Base-by-base conservation (phyloP, 2,113 vertebrate species). In the Poecile atricapillus region DNA sequence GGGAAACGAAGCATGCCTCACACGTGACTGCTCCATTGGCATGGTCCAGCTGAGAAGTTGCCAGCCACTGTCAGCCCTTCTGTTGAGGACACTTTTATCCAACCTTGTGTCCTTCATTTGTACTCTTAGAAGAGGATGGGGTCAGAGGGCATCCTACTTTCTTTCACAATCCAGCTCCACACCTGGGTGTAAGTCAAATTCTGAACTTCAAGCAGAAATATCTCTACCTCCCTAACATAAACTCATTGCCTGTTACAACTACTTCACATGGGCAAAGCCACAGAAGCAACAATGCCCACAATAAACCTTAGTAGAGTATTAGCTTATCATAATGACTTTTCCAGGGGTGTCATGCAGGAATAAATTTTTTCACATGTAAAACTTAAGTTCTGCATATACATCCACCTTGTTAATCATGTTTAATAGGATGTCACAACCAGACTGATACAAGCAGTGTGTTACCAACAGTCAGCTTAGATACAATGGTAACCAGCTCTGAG, bases 61-160 rank as follows among this genome's bases (percentile, higher is more conserved):
- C 78, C 90, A 95, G 70, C 24, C 78, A 35, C 77, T 87, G 53
- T 13, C 84, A 91, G 65, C 39, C 90, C 93, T 96, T 91, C 92
- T 96, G 90, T 5, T 89, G 69, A 68, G 60, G 60, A 87, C 33
- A 47, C 44, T 94, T 83, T 63, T 63, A 68, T 75, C 39, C 84
- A 89, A 3, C 5, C 19, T 64, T 39, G 25, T 33, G 47, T 71
- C 77, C 77, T 95, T 47, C 39, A 27, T 71, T 87, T 73, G 44
- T 75, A 35, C 47, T 89, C 52, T n/a, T 81, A 47, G 16, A 87
- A 46, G 35, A 81, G 4, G 18, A 47, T 47, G 33, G 33, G 44
- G 21, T 46, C 74, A 31, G 78, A 87, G 28, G 24, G 4, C 65
- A 49, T 52, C 27, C 30, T 74, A 16, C 21, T 63, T 89, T 87